Base-by-base conservation (phyloP, 2,113 vertebrate genomes). In the Charadrius vociferus region DNA sequence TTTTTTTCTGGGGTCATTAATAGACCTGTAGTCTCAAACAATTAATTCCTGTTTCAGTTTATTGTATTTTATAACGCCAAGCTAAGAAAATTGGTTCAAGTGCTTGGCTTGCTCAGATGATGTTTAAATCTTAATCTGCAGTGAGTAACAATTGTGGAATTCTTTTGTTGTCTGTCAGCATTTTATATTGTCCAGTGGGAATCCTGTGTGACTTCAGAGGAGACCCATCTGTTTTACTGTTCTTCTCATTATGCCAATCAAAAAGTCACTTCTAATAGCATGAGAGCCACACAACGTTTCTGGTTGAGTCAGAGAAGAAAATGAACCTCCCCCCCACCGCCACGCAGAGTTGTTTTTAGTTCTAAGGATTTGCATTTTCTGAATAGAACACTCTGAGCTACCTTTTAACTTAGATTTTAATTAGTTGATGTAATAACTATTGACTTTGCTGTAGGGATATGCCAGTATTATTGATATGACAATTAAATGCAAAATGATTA, bases 111-210 rank as follows among this genome's bases (percentile, higher is more conserved):
- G 50, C 75, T 98, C 73, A 79, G 67, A 74, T 21, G 22, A 93
- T 97, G 92, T 97, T 98, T 97, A 98, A 97, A 97, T 88, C 98
- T 98, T 98, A 98, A 97, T 98, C 97, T 96, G 88, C 79, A 96
- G 84, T 62, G 96, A 97, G 95, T 96, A 97, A 89, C 90, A 94
- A 96, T 84, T 49, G 88, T 70, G 34, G 66, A 82, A 89, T 95
- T 96, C 74, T 85, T 95, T 79, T 94, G 96, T 95, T 93, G 72
- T 97, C 97, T 97, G 95, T 98, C 97, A 98, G 96, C 93, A 97
- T 98, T 98, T 98, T 97, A 71, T 95, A 84, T n/a, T 62, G 65
- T 98, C 97, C 94, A 93, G 72, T 74, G 97, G 98, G 98, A 98
- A 95, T 93, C 86, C 62, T 91, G 72, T 94, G 84, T 85, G 94